Evolutionary conservation across 2,888 invertebrate genomes (phyloP).

Genomic region (Acronicta psi): DNA sequence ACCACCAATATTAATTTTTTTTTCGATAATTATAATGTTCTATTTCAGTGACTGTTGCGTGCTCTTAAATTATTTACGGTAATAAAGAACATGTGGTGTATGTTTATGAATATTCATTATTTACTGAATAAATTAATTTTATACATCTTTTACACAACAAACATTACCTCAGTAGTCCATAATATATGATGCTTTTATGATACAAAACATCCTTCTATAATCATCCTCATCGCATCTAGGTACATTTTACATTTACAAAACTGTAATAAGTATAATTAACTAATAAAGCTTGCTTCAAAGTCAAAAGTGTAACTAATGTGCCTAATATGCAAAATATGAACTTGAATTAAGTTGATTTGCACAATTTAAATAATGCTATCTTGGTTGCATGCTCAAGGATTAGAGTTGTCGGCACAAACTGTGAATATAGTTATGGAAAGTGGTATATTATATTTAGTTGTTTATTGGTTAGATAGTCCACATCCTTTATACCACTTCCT

Average conservation of each 20-base stretch:
- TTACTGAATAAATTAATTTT: too few species aligned
- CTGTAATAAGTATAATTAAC: conserved; percentile 42
- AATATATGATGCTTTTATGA: too few species aligned
- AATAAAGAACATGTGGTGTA: too few species aligned
- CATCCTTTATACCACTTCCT: conserved; percentile 23
- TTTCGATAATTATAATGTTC: too few species aligned
- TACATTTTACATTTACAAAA: conserved; percentile 47
- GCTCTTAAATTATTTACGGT: too few species aligned
- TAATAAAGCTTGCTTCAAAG: conserved; percentile 49
- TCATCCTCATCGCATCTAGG: conserved; percentile 8
- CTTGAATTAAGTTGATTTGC: conserved; percentile 25
- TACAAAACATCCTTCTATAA: too few species aligned
- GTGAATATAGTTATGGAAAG: conserved; percentile 1
- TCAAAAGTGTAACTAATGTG: conserved; percentile 58
- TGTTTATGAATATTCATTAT: too few species aligned
- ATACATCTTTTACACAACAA: too few species aligned
- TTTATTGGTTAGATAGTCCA: conserved; percentile 20
- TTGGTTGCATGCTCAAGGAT: conserved; percentile 20
- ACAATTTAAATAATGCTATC: conserved; percentile 17
- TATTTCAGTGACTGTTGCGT: too few species aligned
- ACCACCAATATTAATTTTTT: too few species aligned
- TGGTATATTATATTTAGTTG: background rate
- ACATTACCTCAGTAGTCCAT: too few species aligned
- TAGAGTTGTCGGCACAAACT: background rate
- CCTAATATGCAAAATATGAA: conserved; percentile 51